Evolutionary conservation across 1,140 invertebrate genomes (phyloP), one percentile per base, ranked within the genome.

Genomic region (Drosophila sp.): DNA sequence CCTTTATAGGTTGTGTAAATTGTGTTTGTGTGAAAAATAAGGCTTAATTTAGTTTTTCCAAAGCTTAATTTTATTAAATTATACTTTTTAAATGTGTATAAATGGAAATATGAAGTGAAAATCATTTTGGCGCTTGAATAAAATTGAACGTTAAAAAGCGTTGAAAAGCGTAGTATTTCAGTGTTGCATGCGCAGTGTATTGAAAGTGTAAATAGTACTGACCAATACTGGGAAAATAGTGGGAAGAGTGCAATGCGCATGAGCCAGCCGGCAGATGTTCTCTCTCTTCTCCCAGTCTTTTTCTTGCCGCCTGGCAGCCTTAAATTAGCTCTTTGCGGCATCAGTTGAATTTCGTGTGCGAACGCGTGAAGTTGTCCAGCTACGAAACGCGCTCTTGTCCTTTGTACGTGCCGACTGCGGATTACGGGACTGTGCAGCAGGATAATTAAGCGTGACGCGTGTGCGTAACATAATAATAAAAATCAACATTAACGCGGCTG

Each of bases 381-480:
- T 61, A 29, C n/a, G 27, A 7, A 29, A 36, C 54, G 63, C 41
- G 74, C 75, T 43, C 21, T 21, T 4, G 21, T 21, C 21, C 21
- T 21, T 21, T 21, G 21, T 21, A 21, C 21, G 4, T 21, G 4
- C 21, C 1, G n/a, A 9, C 9, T 13, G 21, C 40, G 7, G 11
- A 13, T 9, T 7, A 0, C 18, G 58, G 59, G 41, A 46, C 56
- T 72, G 18, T 80, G 67, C 78, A 69, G 69, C 65, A 86, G 82
- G 82, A 81, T 81, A 86, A 86, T 86, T 87, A 87, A 86, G 81
- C 82, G 81, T 86, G 81, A 86, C 81, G 81, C 81, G 81, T 86
- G 81, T 86, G 81, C 81, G 81, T 86, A 86, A 78, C 81, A 86
- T 86, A 78, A 86, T 86, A 86, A 86, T 86, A 78, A 86, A 84